Evolutionary conservation across 2,888 invertebrate species (phyloP).

Genomic region (Caenorhabditis drosophilae): DNA sequence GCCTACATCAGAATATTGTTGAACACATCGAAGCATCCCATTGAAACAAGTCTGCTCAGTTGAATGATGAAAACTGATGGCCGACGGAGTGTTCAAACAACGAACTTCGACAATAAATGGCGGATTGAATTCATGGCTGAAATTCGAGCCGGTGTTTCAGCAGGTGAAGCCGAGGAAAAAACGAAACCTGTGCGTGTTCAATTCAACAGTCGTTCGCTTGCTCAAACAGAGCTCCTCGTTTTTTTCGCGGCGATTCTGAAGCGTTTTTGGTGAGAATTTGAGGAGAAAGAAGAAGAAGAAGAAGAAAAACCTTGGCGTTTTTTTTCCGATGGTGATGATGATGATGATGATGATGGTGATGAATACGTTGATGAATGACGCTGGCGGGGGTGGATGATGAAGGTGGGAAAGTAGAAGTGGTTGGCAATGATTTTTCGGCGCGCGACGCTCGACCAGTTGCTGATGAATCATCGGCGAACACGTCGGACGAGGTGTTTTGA

Average conservation of each 20-base stretch:
- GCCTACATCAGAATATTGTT: slow-evolving; percentile 53
- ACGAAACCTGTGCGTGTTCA: slow-evolving; percentile 45
- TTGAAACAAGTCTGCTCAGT: slow-evolving; percentile 51
- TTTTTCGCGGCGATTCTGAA: slow-evolving; percentile 44
- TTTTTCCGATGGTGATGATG: slow-evolving; percentile 17
- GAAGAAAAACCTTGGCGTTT: slow-evolving; percentile 1
- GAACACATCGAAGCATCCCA: slow-evolving; percentile 54
- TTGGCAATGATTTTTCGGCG: slow-evolving; percentile 19
- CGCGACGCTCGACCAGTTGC: slow-evolving; percentile 4
- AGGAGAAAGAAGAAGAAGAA: background rate
- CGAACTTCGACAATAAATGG: slow-evolving; percentile 53
- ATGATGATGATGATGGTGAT: slow-evolving; percentile 10
- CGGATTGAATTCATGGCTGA: slow-evolving; percentile 52
- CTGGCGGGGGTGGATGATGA: slow-evolving; percentile 10
- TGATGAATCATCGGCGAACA: slow-evolving; percentile 4
- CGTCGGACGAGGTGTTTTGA: no score
- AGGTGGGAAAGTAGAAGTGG: slow-evolving; percentile 7
- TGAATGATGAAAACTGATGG: background rate
- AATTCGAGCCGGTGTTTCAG: slow-evolving; percentile 3
- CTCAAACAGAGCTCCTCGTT: slow-evolving; percentile 52
- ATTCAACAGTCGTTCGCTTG: slow-evolving; percentile 43
- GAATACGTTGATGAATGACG: background rate
- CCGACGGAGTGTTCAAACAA: slow-evolving; percentile 32
- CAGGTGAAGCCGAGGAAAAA: background rate
- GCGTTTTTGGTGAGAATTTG: background rate